Evolutionary conservation across 2,888 invertebrate species (phyloP), one percentile per base, ranked within the genome.

Genomic region (Macaria liturata): DNA sequence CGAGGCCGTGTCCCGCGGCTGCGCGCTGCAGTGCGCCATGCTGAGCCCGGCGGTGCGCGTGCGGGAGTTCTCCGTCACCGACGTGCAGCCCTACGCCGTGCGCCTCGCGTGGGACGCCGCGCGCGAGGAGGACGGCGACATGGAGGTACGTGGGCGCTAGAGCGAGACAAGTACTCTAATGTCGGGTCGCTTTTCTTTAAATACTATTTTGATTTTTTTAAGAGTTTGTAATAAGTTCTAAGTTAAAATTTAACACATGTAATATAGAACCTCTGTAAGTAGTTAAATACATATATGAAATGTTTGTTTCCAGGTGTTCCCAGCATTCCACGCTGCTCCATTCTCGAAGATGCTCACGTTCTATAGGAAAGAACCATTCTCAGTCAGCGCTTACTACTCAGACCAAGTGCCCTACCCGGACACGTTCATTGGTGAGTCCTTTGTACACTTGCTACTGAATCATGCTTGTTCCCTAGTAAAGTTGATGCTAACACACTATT

Each of bases 21-120:
- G 98, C 84, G 98, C 99, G 34, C 91, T 99, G 57, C 96, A 97
- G 75, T 99, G 99, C 90, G 99, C 99, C 20, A 99, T 99, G 93
- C 93, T 99, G 75, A 98, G 98, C 54, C 99, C 99, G 40, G 98
- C 98, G 20, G 98, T 99, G 77, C 95, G 98, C 79, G 99, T 99
- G 61, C 95, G 98, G 57, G 99, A 99, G 72, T 99, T 99, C 87
- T 95, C 95, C 69, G 95, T 99, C 39, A 96, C 97, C 39, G 99
- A 99, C 86, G 96, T 96, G 66, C 98, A 98, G 88, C 95, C 95
- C 57, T 99, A 97, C 90, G 94, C 98, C 4, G 95, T 99, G 64
- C 95, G 95, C 68, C 93, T 98, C 42, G 93, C 94, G 34, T 98
- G 97, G 97, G 96, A 97, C 74, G 95, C 95, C 43, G 93, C 94